Evolutionary conservation across 2,797 vertebrate genomes (phyloP).

Genomic region (Octomys mimax): DNA sequence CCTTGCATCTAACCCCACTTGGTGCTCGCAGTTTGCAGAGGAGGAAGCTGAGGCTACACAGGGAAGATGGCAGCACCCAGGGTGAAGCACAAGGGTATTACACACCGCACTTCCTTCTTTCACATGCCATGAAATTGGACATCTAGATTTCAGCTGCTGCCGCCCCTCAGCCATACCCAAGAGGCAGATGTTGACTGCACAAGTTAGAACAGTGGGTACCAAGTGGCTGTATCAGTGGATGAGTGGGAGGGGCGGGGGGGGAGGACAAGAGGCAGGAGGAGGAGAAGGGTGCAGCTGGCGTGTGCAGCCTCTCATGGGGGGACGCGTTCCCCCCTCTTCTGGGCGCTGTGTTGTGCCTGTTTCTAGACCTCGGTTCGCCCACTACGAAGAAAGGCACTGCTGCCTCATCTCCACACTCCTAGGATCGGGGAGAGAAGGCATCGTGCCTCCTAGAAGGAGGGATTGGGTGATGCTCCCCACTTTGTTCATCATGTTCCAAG

Average conservation of each 20-base stretch:
- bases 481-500: not conserved
- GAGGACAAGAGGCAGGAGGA: not conserved
- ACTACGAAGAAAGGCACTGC: not conserved
- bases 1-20: not conserved
- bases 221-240: not conserved
- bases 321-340: not conserved
- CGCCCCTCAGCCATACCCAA: not conserved
- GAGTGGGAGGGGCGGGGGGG: not conserved
- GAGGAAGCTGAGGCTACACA: not conserved
- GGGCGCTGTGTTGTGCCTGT: not conserved
- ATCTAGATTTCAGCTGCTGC: not conserved
- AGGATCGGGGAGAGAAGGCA: not conserved
- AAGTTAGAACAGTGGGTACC: not conserved
- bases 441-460: no score
- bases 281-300: not conserved
- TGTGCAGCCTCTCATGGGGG: rapidly evolving
- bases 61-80: not conserved
- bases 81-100: rapidly evolving
- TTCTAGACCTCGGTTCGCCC: not conserved
- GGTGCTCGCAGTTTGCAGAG: not conserved
- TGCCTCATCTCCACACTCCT: not conserved
- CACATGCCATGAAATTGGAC: rapidly evolving
- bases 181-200: no score
- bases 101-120: not conserved
- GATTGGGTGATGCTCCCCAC: not conserved